phyloP scores from a whole-genome alignment of 2,797 vertebrate species.

The Danio albolineatus region DNA sequence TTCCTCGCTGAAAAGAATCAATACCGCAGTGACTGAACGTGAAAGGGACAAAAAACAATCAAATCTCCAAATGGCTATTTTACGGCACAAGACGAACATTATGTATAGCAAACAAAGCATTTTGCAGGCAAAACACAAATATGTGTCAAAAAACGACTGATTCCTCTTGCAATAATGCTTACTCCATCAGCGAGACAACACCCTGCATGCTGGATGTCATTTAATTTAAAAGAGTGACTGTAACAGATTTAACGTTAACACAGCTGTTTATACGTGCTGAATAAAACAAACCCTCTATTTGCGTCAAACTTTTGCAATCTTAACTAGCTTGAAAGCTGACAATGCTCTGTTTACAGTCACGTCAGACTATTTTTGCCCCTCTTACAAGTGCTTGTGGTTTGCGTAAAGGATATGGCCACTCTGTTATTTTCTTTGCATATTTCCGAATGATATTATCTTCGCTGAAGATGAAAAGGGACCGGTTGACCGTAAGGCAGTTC shows the following conservation, averaged over 20 bases:
- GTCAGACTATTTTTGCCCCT: not conserved
- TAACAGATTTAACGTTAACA: not conserved
- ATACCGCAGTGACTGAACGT: constrained; percentile 72
- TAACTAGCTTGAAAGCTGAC: not conserved
- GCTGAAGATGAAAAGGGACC: constrained; percentile 97
- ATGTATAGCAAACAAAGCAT: not conserved
- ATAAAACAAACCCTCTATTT: not conserved
- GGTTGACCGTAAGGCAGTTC: constrained; percentile 95
- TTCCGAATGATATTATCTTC: constrained; percentile 98
- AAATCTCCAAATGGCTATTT: constrained; percentile 3
- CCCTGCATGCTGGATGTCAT: constrained; percentile 24
- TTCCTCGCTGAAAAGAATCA: constrained; percentile 68
- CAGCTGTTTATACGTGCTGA: not conserved
- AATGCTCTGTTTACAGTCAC: not conserved
- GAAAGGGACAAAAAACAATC: constrained; percentile 65
- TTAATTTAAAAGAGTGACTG: not conserved
- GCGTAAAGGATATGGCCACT: constrained; percentile 97
- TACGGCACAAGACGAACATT: not conserved
- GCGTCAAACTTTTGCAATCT: constrained; percentile 9
- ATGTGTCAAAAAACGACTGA: not conserved
- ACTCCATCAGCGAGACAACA: constrained; percentile 46
- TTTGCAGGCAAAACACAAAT: not conserved
- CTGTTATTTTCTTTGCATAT: constrained; percentile 98
- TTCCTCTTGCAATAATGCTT: constrained; percentile 8
- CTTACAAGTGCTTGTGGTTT: not conserved